Percentiles rank a stretch among this genome's conserved stretches.
These are phyloP conservation scores for Mustelus asterias DNA, from an alignment of 2,113 vertebrate genomes.

Conservation along the genomic window DNA sequence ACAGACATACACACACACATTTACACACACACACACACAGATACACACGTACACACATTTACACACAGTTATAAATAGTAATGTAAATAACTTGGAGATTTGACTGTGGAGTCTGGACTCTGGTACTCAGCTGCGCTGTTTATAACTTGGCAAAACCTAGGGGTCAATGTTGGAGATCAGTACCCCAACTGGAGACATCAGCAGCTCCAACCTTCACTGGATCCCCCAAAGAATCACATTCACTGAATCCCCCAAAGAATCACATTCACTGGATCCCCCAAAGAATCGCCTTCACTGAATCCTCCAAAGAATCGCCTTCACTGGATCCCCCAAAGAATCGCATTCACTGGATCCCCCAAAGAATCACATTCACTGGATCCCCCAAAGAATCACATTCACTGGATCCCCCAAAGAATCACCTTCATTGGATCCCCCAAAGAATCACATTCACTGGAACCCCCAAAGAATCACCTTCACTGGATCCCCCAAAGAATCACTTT, in stretches of 20 bases:
- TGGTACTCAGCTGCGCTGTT: neutral
- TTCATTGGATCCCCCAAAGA: neutral
- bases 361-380: no score
- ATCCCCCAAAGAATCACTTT: no score
- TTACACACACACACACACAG: no score
- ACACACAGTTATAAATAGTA: no score
- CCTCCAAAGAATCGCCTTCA: no score
- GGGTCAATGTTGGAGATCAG: neutral
- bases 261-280: no score
- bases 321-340: neutral
- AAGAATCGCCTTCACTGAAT: neutral
- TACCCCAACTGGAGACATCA: neutral
- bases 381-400: no score
- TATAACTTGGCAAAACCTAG: neutral
- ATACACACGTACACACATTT: no score
- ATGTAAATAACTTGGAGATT: neutral
- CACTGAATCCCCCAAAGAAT: neutral
- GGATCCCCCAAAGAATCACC: neutral
- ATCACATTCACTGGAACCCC: no score
- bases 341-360: neutral
- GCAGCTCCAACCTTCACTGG: neutral
- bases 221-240: no score
- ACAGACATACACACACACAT: no score
- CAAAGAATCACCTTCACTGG: neutral
- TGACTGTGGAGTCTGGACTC: neutral